Evolutionary conservation across 2,888 invertebrate genomes (phyloP).

Genomic region (Phyto melanocephala): DNA sequence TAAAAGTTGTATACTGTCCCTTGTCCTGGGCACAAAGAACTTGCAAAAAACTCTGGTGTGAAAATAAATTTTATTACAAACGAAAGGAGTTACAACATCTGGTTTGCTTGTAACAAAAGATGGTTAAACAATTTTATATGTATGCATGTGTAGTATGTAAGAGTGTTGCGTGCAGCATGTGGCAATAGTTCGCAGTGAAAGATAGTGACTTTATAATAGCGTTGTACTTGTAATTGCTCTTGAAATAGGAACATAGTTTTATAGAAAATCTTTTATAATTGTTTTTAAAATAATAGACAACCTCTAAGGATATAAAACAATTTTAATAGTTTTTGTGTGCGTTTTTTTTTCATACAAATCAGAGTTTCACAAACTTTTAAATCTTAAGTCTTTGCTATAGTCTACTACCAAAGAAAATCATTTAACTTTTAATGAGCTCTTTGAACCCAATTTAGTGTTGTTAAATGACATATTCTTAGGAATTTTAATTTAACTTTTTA

Average conservation of each 20-base stretch:
- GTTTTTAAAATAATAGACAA: constrained; percentile 63
- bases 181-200: constrained; percentile 18
- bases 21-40: constrained; percentile 58
- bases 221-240: not conserved
- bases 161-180: not conserved
- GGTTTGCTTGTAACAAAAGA: constrained; percentile 68
- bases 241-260: constrained; percentile 19
- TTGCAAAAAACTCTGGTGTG: constrained; percentile 68
- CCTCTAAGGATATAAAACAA: constrained; percentile 61
- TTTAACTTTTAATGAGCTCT: too few relatives aligned
- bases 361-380: too few relatives aligned
- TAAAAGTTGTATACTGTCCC: constrained; percentile 61
- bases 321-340: constrained; percentile 48
- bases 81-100: constrained; percentile 67
- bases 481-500: too few relatives aligned
- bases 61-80: constrained; percentile 73
- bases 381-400: too few relatives aligned
- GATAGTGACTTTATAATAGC: constrained; percentile 37
- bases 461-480: too few relatives aligned
- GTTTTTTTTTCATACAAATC: not conserved
- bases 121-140: constrained; percentile 58
- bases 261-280: constrained; percentile 58
- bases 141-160: not conserved
- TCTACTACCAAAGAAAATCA: too few relatives aligned
- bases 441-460: too few relatives aligned